Conservation (phyloP, 2,797 vertebrate species). For the Oreortyx pictus region DNA sequence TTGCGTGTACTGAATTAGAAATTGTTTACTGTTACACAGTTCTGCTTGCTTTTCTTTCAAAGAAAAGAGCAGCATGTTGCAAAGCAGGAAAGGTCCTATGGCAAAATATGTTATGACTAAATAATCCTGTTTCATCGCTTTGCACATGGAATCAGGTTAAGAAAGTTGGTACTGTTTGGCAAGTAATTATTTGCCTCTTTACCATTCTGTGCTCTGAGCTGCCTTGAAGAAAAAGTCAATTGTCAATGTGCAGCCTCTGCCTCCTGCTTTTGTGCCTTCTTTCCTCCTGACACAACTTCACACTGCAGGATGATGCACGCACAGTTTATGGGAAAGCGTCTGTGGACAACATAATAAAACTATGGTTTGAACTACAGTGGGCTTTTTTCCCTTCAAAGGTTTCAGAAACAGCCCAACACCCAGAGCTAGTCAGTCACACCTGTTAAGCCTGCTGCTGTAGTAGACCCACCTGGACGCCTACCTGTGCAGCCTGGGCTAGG, state of each 20-base stretch:
- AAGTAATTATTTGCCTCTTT: background rate
- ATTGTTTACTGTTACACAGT: background rate
- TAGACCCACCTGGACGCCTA: too few species aligned
- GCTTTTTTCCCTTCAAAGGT: background rate
- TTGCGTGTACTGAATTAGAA: constrained; percentile 18
- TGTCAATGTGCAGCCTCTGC: background rate
- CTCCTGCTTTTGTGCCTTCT: background rate
- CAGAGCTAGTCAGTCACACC: background rate
- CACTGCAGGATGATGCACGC: background rate
- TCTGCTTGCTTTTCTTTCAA: constrained; percentile 24
- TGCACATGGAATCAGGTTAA: background rate
- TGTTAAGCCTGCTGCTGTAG: too few species aligned
- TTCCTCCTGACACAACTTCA: background rate
- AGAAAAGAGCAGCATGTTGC: constrained; percentile 47
- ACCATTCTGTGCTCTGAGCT: background rate
- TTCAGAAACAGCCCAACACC: background rate
- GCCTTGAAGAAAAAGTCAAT: background rate
- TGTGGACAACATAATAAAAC: background rate
- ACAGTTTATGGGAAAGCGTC: background rate
- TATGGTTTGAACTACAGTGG: background rate
- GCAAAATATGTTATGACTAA: constrained; percentile 49
- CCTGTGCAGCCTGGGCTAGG: too few species aligned
- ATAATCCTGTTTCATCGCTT: background rate
- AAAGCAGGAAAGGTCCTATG: constrained; percentile 42
- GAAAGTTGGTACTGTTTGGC: background rate